These are phyloP conservation scores for Maccullochella peelii DNA, from an alignment of 2,113 vertebrate species.

Conservation along the genomic window DNA sequence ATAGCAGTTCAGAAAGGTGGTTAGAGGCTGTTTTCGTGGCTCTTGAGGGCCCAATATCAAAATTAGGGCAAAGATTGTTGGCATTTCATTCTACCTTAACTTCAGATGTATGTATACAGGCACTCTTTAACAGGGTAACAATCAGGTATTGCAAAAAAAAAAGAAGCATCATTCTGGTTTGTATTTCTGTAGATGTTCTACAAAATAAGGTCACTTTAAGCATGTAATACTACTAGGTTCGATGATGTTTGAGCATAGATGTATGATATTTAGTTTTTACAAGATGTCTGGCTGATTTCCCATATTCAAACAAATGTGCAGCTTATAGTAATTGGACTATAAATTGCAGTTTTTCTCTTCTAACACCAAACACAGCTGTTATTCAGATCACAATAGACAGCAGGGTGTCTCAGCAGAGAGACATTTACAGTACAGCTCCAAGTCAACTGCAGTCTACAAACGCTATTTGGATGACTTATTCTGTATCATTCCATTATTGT, in stretches of 20 bases:
- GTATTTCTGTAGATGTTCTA: background rate
- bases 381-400: constrained; percentile 7
- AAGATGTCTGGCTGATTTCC: background rate
- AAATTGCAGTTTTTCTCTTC: background rate
- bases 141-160: background rate
- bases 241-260: background rate
- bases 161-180: background rate
- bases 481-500: background rate
- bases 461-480: background rate
- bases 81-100: background rate
- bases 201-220: background rate
- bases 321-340: background rate
- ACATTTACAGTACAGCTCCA: background rate
- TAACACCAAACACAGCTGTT: background rate
- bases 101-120: background rate
- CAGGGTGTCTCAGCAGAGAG: background rate
- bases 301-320: background rate
- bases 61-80: background rate
- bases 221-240: no score
- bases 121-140: background rate
- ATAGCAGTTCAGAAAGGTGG: background rate
- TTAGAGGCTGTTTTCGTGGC: background rate
- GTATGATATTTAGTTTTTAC: background rate
- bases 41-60: background rate
- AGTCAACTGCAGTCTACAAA: background rate